Evolutionary conservation across 2,888 invertebrate species (phyloP), one percentile per base, ranked within the genome.

Genomic region (Zygaena filipendulae): DNA sequence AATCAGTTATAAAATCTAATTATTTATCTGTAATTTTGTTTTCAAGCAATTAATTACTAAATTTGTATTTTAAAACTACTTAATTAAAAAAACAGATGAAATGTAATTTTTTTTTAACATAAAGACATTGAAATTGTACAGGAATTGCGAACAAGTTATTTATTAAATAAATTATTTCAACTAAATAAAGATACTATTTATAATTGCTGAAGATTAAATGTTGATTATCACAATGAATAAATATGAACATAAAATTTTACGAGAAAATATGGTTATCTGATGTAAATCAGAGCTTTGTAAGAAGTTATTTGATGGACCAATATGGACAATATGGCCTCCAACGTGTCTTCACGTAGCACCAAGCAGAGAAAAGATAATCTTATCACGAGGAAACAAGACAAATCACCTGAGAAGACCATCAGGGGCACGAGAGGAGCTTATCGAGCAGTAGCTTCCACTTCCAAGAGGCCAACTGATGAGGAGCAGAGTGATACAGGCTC

Each of bases 251-350:
- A 25, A 18, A 21, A 27, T 14, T 29, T 12, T 21, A 26, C 30
- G 21, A 35, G 21, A 23, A 25, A 43, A 31, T 21, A 20, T 28
- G 24, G 28, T 30, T 37, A 26, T 32, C 28, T 31, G 29, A 29
- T 33, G 40, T 36, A 38, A 25, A 28, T 19, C 35, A 25, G 25
- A 27, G 21, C 35, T 30, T 27, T 39, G 30, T n/a, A n/a, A 36
- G 35, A 37, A 22, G 23, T 44, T 35, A 47, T 58, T 60, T 60
- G 56, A 59, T 57, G 55, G 56, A 49, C 46, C 51, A 69, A 45
- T 39, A 80, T 81, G 80, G 80, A 81, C 55, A 80, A 72, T 56
- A 67, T 75, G 67, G 57, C 79, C 34, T 79, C 79, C 13, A 80
- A 77, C 43, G 59, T 69, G 42, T 57, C 67, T 29, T 42, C 75